phyloP scores from a whole-genome alignment of 1,140 invertebrate genomes.

The Heterodera schachtii region DNA sequence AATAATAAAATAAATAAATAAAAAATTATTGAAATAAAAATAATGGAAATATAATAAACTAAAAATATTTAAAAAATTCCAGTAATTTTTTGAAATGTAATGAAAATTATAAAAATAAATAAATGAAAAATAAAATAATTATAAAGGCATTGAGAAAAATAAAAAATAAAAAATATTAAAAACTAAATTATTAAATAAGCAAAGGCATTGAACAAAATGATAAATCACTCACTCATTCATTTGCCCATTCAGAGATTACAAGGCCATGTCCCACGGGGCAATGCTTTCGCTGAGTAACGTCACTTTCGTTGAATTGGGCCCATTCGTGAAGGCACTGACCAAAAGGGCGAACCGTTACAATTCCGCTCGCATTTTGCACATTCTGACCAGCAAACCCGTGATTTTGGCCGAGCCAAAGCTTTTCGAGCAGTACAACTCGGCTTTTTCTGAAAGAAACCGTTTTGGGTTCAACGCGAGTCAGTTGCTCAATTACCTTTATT shows the following conservation, averaged over 20 bases:
- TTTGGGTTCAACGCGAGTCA: neutral
- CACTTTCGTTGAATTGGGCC: neutral
- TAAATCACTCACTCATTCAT: neutral
- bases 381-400: neutral
- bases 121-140: no score
- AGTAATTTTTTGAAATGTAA: no score
- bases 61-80: no score
- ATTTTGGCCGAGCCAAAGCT: conserved; percentile 28
- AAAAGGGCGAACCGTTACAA: neutral
- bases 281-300: neutral
- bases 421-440: conserved; percentile 21
- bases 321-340: conserved; percentile 5
- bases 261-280: neutral
- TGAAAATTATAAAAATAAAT: no score
- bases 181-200: no score
- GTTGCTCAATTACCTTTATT: conserved; percentile 19
- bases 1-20: no score
- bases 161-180: no score
- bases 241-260: neutral
- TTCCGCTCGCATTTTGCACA: neutral
- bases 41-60: no score
- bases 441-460: conserved; percentile 7
- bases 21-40: no score
- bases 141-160: no score
- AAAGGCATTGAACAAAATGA: no score